Percentiles rank a stretch among this genome's conserved stretches.
Evolutionary conservation across 1,140 invertebrate species (phyloP).

Genomic region (Bombus confusus): DNA sequence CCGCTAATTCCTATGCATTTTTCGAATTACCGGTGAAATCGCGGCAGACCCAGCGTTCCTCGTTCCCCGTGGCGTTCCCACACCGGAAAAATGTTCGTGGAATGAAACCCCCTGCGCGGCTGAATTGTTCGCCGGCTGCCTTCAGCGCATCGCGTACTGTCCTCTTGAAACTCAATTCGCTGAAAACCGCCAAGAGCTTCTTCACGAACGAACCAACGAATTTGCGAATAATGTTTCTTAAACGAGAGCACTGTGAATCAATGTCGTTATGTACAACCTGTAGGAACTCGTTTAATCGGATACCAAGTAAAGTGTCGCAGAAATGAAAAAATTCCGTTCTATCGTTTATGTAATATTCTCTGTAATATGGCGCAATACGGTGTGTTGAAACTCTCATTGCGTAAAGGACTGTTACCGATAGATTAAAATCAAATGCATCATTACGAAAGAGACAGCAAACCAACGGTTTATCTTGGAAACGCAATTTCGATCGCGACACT

Average conservation of each 20-base stretch:
- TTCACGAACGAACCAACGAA: neutral
- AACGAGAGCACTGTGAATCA: neutral
- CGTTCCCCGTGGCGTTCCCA: slow-evolving; percentile 16
- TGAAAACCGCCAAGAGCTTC: neutral
- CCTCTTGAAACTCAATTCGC: neutral
- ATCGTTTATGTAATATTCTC: neutral
- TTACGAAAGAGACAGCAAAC: slow-evolving; percentile 32
- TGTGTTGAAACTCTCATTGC: slow-evolving; percentile 3
- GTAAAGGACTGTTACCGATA: neutral
- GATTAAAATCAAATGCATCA: slow-evolving; percentile 34
- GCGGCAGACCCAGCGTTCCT: neutral
- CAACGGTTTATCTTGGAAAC: neutral
- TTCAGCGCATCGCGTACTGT: slow-evolving; percentile 4
- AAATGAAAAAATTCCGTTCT: neutral
- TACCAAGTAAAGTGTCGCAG: neutral
- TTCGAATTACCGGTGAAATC: slow-evolving; percentile 48
- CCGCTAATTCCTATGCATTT: slow-evolving; percentile 49
- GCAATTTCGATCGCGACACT: neutral
- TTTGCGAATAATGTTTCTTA: neutral
- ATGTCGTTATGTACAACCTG: too few species aligned
- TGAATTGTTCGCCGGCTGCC: neutral
- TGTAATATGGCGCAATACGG: neutral
- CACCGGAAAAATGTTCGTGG: slow-evolving; percentile 37
- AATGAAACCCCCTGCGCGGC: neutral
- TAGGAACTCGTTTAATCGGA: neutral